Percentiles rank a stretch among this genome's conserved stretches.
Evolutionary conservation across 2,888 invertebrate species (phyloP).

Genomic region (Cyrtodaria siliqua): DNA sequence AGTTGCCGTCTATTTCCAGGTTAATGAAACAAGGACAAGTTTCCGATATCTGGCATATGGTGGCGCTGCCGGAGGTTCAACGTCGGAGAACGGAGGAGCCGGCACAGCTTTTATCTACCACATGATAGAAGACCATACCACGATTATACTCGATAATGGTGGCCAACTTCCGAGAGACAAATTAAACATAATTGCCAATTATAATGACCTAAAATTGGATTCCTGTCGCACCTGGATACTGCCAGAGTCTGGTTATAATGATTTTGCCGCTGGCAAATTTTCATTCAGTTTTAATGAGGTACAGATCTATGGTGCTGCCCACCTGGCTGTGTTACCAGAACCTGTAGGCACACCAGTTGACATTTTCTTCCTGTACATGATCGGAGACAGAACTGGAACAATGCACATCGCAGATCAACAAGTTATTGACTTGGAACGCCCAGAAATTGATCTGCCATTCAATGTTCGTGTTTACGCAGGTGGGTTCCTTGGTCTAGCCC

Average conservation of each 20-base stretch:
- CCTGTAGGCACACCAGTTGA: slow-evolving; percentile 56
- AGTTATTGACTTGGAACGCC: slow-evolving; percentile 68
- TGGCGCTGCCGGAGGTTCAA: slow-evolving; percentile 59
- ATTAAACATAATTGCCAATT: slow-evolving; percentile 66
- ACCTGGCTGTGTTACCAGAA: slow-evolving; percentile 69
- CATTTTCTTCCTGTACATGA: slow-evolving; percentile 78
- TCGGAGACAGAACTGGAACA: slow-evolving; percentile 78
- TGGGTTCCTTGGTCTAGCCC: slow-evolving; percentile 69
- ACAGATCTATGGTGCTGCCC: slow-evolving; percentile 74
- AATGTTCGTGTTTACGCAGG: slow-evolving; percentile 72
- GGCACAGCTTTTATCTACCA: slow-evolving; percentile 75
- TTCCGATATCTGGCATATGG: slow-evolving; percentile 73
- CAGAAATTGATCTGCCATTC: slow-evolving; percentile 75
- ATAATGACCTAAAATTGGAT: slow-evolving; percentile 64
- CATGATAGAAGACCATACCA: slow-evolving; percentile 69
- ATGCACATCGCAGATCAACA: slow-evolving; percentile 75
- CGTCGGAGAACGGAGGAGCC: slow-evolving; percentile 72
- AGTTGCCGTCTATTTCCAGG: slow-evolving; percentile 73
- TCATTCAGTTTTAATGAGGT: slow-evolving; percentile 72
- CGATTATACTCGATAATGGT: slow-evolving; percentile 72
- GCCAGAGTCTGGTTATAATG: slow-evolving; percentile 68
- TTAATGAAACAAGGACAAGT: slow-evolving; percentile 74
- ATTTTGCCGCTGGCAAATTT: slow-evolving; percentile 61
- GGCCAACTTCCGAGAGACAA: slow-evolving; percentile 61
- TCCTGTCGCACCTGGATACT: slow-evolving; percentile 75